Evolutionary conservation across 1,140 invertebrate species (phyloP), one percentile per base, ranked within the genome.

Genomic region (Maniola jurtina): DNA sequence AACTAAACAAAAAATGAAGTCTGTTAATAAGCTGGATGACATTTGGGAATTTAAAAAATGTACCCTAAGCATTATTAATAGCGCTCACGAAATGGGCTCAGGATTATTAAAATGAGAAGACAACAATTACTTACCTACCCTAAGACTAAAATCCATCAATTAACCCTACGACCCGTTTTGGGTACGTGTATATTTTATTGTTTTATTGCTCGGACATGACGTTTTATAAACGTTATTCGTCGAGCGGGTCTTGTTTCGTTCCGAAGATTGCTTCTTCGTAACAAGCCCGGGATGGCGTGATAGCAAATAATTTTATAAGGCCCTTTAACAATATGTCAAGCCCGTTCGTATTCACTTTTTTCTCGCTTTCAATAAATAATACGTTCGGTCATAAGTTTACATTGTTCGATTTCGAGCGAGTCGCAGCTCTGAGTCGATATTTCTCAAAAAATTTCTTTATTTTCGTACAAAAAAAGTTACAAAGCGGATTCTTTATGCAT

Each of bases 1-100:
- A 89, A 62, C 72, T 72, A 79, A 81, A 89, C 83, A 90, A 90
- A 87, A 88, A 90, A 89, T 87, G 83, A 86, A 79, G 83, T 72
- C 81, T 79, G 86, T 90, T 90, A 90, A 90, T 90, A 88, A 90
- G 86, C 84, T 86, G 86, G 84, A 90, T 90, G 88, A 90, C 88
- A 90, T 90, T 90, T 87, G 79, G 85, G 86, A 89, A 90, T 89
- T 90, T 81, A 76, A 90, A 87, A 89, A 81, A 90, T 88, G 79
- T 83, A 80, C 84, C 83, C 81, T 79, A 84, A 84, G 70, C 78
- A 84, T 89, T 84, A 90, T 90, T 90, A 89, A 90, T 86, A 82
- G 83, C 83, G 78, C 72, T 78, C 79, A 72, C 77, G 79, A 79
- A 81, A 76, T 80, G 76, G 78, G 76, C 73, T 80, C 71, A 64